Conservation (phyloP, 2,113 vertebrate species). For the Haemorhous mexicanus region DNA sequence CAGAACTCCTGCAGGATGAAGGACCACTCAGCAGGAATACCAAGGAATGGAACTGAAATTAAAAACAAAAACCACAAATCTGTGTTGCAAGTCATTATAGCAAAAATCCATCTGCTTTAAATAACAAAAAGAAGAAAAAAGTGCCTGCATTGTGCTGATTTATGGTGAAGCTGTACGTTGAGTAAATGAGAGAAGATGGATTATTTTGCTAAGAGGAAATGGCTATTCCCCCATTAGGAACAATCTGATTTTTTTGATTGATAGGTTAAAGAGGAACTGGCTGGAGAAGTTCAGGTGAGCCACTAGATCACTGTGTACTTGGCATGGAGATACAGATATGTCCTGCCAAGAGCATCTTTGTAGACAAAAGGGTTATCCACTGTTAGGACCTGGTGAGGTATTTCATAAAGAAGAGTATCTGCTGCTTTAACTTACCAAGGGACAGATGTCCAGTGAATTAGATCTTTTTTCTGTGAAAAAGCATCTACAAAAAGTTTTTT, state of each 20-base stretch:
- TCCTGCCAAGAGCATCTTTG: background rate
- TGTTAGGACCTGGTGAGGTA: background rate
- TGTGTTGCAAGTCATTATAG: background rate
- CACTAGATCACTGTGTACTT: background rate
- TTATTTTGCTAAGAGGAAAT: background rate
- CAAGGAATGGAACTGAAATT: background rate
- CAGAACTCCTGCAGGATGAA: background rate
- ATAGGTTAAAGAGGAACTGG: background rate
- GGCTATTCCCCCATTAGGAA: background rate
- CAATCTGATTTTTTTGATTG: background rate
- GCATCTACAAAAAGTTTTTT: background rate
- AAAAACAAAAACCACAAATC: background rate
- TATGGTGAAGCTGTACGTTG: background rate
- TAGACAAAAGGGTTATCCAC: background rate
- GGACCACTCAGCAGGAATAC: background rate
- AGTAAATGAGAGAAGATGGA: background rate
- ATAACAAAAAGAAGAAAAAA: background rate
- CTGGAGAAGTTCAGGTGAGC: background rate
- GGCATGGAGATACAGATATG: background rate
- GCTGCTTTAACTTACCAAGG: background rate
- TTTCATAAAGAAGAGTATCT: background rate
- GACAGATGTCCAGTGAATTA: background rate
- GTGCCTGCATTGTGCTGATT: background rate
- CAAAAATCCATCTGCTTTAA: background rate
- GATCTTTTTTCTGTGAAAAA: background rate